A percentile compares a stretch with the other conserved stretches of the same genome.
Evolutionary conservation across 2,797 vertebrate genomes (phyloP).

Genomic region (Remorina albescens): DNA sequence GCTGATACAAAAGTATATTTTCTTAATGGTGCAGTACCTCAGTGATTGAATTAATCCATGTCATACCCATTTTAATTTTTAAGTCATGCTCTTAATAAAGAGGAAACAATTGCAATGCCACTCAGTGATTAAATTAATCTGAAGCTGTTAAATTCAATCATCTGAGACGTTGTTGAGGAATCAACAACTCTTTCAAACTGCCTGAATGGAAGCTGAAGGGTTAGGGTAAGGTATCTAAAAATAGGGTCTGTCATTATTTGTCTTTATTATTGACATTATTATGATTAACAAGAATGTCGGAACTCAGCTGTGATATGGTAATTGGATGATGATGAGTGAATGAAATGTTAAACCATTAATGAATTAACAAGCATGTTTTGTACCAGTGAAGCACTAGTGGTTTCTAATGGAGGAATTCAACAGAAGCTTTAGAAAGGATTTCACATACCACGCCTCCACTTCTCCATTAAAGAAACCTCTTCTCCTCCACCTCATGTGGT

Average conservation of each 20-base stretch:
- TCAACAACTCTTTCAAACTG: too few species aligned
- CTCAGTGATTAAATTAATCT: not conserved
- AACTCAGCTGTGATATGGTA: not conserved
- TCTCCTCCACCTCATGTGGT: slow-evolving; percentile 42
- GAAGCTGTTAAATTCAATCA: too few species aligned
- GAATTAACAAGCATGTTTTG: not conserved
- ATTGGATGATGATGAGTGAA: not conserved
- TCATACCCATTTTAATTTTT: not conserved
- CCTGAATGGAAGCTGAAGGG: too few species aligned
- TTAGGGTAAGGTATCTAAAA: too few species aligned
- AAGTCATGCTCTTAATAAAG: not conserved
- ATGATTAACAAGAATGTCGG: not conserved
- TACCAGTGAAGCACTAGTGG: not conserved
- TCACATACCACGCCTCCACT: slow-evolving; percentile 54
- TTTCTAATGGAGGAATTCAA: slow-evolving; percentile 60
- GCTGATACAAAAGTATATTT: not conserved
- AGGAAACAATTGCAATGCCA: not conserved
- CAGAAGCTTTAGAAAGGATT: slow-evolving; percentile 53
- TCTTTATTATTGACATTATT: not conserved
- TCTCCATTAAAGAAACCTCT: slow-evolving; percentile 55
- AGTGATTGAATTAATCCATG: not conserved
- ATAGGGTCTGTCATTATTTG: too few species aligned
- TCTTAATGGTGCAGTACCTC: not conserved
- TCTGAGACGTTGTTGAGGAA: too few species aligned
- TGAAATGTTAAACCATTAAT: not conserved